Evolutionary conservation across 2,797 vertebrate genomes (phyloP).

Genomic region (Sarcoramphus papa): DNA sequence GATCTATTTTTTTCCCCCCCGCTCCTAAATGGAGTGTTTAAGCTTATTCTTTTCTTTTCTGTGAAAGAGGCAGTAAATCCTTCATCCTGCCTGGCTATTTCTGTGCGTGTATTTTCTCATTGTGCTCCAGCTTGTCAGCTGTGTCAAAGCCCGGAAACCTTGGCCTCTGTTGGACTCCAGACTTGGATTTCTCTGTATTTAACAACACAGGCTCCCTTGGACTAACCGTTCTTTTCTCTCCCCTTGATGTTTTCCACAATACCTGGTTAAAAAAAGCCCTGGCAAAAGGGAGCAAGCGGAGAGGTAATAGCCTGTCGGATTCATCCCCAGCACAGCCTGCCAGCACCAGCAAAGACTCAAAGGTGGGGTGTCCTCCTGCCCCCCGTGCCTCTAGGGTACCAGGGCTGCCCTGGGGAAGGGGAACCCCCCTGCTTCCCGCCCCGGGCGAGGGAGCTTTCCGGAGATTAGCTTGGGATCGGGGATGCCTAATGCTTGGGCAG

Average conservation of each 20-base stretch:
- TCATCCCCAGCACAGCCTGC: background rate
- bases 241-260: background rate
- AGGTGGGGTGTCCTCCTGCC: background rate
- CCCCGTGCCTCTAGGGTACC: too few species aligned
- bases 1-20: background rate
- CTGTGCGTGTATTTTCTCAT: constrained; percentile 21
- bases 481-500: background rate
- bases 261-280: background rate
- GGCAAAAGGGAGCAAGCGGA: background rate
- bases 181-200: constrained; percentile 35
- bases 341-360: background rate
- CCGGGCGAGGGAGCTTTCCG: background rate
- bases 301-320: background rate
- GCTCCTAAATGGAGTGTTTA: constrained; percentile 46
- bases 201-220: background rate
- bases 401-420: background rate
- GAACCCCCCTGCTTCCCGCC: background rate
- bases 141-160: constrained; percentile 48
- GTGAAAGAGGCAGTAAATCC: constrained; percentile 59
- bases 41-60: constrained; percentile 59
- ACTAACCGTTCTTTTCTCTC: constrained; percentile 3
- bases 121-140: constrained; percentile 47
- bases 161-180: constrained; percentile 30
- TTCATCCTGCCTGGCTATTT: constrained; percentile 62
- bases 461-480: background rate